These are phyloP conservation scores for Cyclura pinguis DNA, from an alignment of 2,797 vertebrate genomes.

Conservation along the genomic window DNA sequence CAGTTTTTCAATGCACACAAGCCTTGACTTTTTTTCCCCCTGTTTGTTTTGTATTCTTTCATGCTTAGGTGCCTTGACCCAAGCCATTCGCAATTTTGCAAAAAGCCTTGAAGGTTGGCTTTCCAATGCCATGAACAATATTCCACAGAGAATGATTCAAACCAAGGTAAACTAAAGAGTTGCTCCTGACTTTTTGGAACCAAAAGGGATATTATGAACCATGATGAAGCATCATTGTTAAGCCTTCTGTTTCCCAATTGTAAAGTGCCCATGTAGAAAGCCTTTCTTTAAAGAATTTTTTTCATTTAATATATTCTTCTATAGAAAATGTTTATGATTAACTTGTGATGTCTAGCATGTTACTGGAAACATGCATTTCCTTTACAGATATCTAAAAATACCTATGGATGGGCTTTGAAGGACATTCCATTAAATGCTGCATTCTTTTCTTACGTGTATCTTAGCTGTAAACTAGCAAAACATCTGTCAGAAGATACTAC, in stretches of 20 bases:
- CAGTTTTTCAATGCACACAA: conserved; percentile 33
- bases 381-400: conserved; percentile 1
- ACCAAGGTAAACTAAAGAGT: conserved; percentile 81
- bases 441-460: background rate
- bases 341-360: background rate
- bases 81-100: conserved; percentile 91
- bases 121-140: conserved; percentile 88
- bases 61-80: conserved; percentile 87
- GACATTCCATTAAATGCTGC: background rate
- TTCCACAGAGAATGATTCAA: conserved; percentile 90
- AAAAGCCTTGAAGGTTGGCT: conserved; percentile 91
- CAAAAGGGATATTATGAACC: conserved; percentile 35
- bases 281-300: background rate
- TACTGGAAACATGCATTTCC: background rate
- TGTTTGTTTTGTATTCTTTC: conserved; percentile 72
- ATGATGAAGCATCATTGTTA: background rate
- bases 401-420: background rate
- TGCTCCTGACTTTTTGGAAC: conserved; percentile 36
- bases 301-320: background rate
- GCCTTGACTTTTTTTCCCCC: conserved; percentile 62
- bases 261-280: background rate
- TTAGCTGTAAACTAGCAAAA: background rate
- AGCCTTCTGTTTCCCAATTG: background rate
- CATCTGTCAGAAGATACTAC: background rate
- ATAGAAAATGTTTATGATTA: background rate